phyloP scores from a whole-genome alignment of 2,113 vertebrate genomes.

The Capricornis sumatraensis region DNA sequence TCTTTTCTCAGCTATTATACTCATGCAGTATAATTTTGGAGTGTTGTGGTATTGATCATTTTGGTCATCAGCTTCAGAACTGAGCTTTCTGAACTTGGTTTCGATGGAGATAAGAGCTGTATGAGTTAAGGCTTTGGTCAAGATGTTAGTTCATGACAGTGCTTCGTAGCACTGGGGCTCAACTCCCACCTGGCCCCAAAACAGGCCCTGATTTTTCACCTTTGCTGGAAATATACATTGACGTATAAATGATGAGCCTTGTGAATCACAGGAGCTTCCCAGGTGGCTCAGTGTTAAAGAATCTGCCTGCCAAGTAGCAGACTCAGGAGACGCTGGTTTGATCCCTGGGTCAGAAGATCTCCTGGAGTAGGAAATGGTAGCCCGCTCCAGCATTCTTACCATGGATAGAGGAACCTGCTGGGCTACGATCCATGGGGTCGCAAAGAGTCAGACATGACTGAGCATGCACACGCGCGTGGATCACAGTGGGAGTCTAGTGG shows the following conservation, averaged over 20 bases:
- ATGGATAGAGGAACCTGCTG: not conserved
- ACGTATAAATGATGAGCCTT: not conserved
- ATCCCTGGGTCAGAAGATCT: not conserved
- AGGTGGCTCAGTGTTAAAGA: not conserved
- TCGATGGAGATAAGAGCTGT: not conserved
- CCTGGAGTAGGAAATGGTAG: not conserved
- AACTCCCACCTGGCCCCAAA: not conserved
- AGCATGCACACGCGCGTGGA: not conserved
- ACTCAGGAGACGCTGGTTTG: not conserved
- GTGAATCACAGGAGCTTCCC: not conserved
- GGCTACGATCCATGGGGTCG: accelerated
- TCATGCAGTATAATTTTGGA: not conserved
- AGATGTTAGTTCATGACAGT: not conserved
- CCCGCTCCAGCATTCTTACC: not conserved
- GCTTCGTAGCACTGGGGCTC: too few relatives aligned
- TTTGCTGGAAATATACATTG: not conserved
- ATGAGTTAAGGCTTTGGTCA: not conserved
- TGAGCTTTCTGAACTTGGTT: not conserved
- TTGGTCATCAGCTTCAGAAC: not conserved
- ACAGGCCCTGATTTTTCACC: not conserved
- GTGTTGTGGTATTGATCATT: not conserved
- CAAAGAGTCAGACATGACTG: not conserved
- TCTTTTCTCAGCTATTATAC: not conserved
- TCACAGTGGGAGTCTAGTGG: not conserved
- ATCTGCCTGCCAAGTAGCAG: not conserved